Base-by-base conservation (phyloP, 2,888 invertebrate species). In the Lacanobia oleracea region DNA sequence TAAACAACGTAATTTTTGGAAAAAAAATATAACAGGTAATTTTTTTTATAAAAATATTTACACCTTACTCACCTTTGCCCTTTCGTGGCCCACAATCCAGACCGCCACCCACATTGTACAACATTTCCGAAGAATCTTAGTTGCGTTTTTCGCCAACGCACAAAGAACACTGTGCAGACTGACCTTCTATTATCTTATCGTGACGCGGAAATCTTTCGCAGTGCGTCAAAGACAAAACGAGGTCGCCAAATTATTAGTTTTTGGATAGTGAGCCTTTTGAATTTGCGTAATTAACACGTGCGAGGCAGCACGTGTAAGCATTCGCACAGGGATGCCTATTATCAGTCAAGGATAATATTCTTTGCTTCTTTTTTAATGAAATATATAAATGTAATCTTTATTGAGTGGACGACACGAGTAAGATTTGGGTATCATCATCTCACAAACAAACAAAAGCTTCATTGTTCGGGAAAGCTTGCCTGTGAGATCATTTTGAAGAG, bases 151-250 rank as follows among this genome's bases (percentile, higher is more conserved):
- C 57, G 48, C 21, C 59, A 45, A 71, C 72, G 57, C 51, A 60
- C 51, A 60, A 65, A 72, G 45, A 53, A 51, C 50, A 77, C 81
- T 72, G 75, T 75, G 45, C 57, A 66, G 51, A 59, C 51, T 84
- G 84, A 83, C 86, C 81, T 75, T 56, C 57, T 9, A 54, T 33
- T 79, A 83, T 84, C 84, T 81, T 85, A 85, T 86, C 86, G 48
- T 68, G 45, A 77, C 21, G 65, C 81, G 86, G 79, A 85, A 83
- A 86, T 86, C 84, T 85, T 75, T 68, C 59, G 68, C 53, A 73
- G 16, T 79, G 67, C 84, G 85, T 85, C 86, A 79, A 56, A 68
- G 33, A 60, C 53, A 48, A 60, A 69, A 71, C 74, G 67, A 83
- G 86, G 82, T 81, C 81, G 40, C 53, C 45, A 51, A 69, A 61